Evolutionary conservation across 2,113 vertebrate genomes (phyloP), one percentile per base, ranked within the genome.

Genomic region (Symphodus melops): DNA sequence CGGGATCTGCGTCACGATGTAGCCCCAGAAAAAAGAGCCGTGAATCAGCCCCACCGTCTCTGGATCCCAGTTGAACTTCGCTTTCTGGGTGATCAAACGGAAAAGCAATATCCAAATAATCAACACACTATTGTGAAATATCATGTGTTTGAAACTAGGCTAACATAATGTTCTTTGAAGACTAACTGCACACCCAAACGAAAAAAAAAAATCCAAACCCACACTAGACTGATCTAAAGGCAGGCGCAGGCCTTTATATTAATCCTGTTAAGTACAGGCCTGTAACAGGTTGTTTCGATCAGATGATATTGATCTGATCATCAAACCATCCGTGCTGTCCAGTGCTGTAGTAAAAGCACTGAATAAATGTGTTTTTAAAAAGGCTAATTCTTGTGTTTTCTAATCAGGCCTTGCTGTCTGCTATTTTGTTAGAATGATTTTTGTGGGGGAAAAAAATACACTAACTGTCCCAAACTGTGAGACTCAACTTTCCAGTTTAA

Each of bases 21-120:
- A 99, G 0, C 98, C 98, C 96, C 97, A 99, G 91, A 99, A 99
- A 91, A 99, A 99, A 0, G 98, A 99, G 21, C 98, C 98, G 44
- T 99, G 98, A 83, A 99, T 99, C 96, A 99, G 93, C 20, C 98
- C 98, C 5, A 99, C 97, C 0, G 95, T 98, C 86, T 99, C 97
- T 0, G 98, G 97, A 80, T 99, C 97, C 98, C 98, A 99, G 68
- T 97, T 98, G 91, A 99, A 99, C 89, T 97, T 97, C 77, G 97
- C 96, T 97, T 98, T 97, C 98, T 99, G 90, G 54, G 61, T 8
- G 1, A 0, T 56, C 54, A 25, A 8, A 61, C 6, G 37, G 3
- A 64, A 69, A 51, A 5, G 51, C 10, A 11, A 42, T 20, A 1
- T 4, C 11, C 4, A 44, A 44, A 44, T 44, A 12, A 44, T 1